phyloP scores from a whole-genome alignment of 2,797 vertebrate genomes.

The Falco peregrinus region DNA sequence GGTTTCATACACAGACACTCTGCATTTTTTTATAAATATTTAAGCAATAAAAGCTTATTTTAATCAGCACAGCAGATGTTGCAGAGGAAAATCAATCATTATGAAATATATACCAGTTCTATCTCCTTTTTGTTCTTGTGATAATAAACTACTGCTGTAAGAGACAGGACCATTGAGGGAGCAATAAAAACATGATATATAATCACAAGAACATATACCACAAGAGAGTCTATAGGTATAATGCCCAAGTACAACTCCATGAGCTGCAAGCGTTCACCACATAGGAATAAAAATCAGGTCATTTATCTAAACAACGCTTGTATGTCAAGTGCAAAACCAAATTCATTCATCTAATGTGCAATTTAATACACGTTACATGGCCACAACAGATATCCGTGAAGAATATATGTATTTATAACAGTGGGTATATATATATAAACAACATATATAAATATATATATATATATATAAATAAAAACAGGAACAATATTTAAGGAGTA shows the following conservation, averaged over 20 bases:
- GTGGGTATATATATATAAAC: rapidly evolving
- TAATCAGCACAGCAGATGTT: neutral
- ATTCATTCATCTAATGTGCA: neutral
- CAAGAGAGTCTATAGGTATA: neutral
- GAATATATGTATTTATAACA: neutral
- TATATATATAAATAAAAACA: rapidly evolving
- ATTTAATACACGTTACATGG: neutral
- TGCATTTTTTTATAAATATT: neutral
- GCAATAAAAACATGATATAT: neutral
- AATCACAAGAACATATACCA: neutral
- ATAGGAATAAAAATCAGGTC: neutral
- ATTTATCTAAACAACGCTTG: neutral
- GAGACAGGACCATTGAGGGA: neutral
- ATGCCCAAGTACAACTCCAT: neutral
- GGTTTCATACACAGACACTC: neutral
- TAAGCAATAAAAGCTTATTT: neutral
- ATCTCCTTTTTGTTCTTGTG: neutral
- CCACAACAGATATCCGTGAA: neutral
- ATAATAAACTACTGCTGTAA: neutral
- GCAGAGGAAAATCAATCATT: neutral
- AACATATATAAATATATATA: neutral
- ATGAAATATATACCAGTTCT: neutral
- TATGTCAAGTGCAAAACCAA: neutral
- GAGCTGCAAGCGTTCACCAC: neutral
- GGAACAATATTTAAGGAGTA: neutral